Evolutionary conservation across 2,797 vertebrate species (phyloP).

Genomic region (Tenualosa ilisha): DNA sequence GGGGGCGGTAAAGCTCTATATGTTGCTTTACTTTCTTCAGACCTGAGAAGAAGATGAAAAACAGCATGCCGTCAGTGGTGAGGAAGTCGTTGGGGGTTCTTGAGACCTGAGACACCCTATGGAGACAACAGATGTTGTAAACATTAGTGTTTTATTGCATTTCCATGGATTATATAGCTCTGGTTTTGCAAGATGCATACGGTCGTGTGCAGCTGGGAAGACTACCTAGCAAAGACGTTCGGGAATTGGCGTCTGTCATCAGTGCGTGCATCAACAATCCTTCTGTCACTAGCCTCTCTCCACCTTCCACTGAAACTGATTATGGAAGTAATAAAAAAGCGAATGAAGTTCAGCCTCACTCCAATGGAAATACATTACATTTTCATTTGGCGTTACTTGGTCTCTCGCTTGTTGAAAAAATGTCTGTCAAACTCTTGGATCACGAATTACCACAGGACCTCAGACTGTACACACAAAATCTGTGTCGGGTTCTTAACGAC

Average conservation of each 20-base stretch:
- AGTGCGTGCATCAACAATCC: not conserved
- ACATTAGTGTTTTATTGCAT: not conserved
- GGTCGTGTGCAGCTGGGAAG: slow-evolving; percentile 64
- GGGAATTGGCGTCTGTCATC: slow-evolving; percentile 57
- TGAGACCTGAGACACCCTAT: too few species aligned
- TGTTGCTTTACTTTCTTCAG: not conserved
- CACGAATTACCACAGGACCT: slow-evolving; percentile 45
- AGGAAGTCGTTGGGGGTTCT: too few species aligned
- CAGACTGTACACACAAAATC: slow-evolving; percentile 32
- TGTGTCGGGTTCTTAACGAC: slow-evolving; percentile 50
- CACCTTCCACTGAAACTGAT: not conserved
- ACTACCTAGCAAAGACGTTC: slow-evolving; percentile 57
- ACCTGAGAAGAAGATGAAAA: too few species aligned
- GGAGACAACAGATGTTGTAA: too few species aligned
- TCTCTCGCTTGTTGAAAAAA: slow-evolving; percentile 75
- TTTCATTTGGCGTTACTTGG: slow-evolving; percentile 60
- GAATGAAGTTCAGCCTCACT: not conserved
- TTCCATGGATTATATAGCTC: not conserved
- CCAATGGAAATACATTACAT: not conserved
- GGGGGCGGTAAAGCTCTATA: not conserved
- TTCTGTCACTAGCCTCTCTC: not conserved
- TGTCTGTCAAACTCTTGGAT: slow-evolving; percentile 60
- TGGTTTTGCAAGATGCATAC: slow-evolving; percentile 66
- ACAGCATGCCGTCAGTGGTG: too few species aligned
- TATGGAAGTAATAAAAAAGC: not conserved